Evolutionary conservation across 1,140 invertebrate species (phyloP), one percentile per base, ranked within the genome.

Genomic region (Procambarus virginalis): DNA sequence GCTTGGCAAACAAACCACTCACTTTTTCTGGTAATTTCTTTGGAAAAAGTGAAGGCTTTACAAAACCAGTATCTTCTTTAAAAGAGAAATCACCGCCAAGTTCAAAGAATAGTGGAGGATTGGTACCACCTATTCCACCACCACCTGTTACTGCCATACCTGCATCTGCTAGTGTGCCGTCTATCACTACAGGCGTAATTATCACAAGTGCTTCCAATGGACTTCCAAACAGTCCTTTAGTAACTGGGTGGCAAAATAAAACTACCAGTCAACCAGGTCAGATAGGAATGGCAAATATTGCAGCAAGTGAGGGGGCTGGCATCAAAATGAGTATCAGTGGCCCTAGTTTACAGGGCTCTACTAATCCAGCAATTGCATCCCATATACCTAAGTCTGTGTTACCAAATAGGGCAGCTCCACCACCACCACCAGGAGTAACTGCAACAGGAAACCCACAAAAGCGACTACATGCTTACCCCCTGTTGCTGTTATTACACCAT

Each of bases 311-410:
- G 20, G 83, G 60, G 64, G 73, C 80, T 64, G 82, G 58, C 10
- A 58, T 45, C 45, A 91, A 86, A 55, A 86, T 82, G 70, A 89
- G 20, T 58, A 92, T 92, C 55, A 91, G 92, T 75, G 85, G 87
- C 20, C 92, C 92, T 9, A 92, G 92, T 83, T 84, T 92, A 58
- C 86, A 92, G 75, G 86, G 86, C 8, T 91, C 92, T 58, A 92
- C 92, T 22, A 92, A 92, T 58, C 92, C 90, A 20, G 90, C 86
- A 17, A 85, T 90, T 60, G 89, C 89, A 22, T n/a, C 48, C 34
- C 70, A 80, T 58, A 46, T 86, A 10, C 22, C 79, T 2, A 81
- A 82, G n/a, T 60, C 78, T 77, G 91, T 79, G 77, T 51, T 83
- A 60, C 88, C 85, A 6, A 82, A 51, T 48, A 84, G 86, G 51